Conservation (phyloP, 1,140 invertebrate species). For the Odontomachus brunneus region DNA sequence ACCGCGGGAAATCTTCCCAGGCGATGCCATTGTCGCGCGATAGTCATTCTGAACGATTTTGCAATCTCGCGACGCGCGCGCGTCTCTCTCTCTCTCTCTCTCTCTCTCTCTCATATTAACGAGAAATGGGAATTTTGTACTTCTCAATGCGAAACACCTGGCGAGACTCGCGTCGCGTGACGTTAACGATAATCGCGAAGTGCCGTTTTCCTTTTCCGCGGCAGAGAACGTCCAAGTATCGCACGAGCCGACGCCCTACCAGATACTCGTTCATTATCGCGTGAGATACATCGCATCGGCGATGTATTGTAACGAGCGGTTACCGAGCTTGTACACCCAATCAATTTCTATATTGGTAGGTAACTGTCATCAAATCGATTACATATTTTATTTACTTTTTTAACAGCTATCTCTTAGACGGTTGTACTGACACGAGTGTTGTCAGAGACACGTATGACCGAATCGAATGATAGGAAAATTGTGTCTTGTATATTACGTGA, state of each 20-base stretch:
- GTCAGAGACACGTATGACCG: background rate
- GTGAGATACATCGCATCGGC: background rate
- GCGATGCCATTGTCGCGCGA: constrained; percentile 79
- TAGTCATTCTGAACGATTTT: constrained; percentile 60
- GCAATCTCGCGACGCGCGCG: constrained; percentile 55
- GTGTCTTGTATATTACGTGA: background rate
- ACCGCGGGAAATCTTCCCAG: constrained; percentile 83
- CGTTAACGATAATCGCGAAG: constrained; percentile 74
- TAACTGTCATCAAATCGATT: background rate
- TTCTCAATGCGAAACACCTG: constrained; percentile 59
- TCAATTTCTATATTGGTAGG: background rate
- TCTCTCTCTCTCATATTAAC: background rate
- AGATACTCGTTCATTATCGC: constrained; percentile 5
- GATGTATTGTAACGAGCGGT: background rate
- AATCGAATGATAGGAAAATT: background rate
- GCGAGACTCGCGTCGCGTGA: constrained; percentile 69
- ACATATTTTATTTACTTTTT: background rate
- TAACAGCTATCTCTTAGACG: background rate
- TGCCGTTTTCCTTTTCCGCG: constrained; percentile 71
- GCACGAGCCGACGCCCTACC: background rate
- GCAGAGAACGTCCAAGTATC: constrained; percentile 53
- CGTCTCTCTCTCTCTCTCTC: too few species aligned
- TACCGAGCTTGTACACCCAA: too few species aligned
- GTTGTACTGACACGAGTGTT: background rate
- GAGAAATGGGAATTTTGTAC: constrained; percentile 46